Base-by-base conservation (phyloP, 2,113 vertebrate species). In the Turnix velox region DNA sequence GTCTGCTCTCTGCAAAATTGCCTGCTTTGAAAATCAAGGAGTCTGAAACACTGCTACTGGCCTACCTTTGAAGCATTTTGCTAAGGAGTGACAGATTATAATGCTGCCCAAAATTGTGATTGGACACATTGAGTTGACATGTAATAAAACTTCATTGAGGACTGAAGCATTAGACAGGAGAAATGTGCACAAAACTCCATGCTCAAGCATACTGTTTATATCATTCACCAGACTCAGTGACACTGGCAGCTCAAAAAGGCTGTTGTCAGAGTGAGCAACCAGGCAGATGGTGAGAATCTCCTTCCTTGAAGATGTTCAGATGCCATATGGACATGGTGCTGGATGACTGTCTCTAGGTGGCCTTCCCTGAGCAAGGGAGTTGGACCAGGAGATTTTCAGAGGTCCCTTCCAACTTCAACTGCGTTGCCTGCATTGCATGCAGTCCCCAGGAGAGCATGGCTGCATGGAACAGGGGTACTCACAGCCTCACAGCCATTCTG, bases 391-490 rank as follows among this genome's bases (percentile, higher is more conserved):
- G 9, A 73, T 16, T 40, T 66, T 8, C 51, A 65, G 51, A 81
- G 12, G 14, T 57, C 20, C 10, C 30, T 63, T 76, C 45, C 42
- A 76, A 6, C 18, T 24, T 69, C 77, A 74, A 33, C n/a, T 54
- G 7, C 31, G 30, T 23, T n/a, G 15, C 76, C n/a, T n/a, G n/a
- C n/a, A n/a, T n/a, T 52, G 17, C 0, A 0, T 31, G 15, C 12
- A 18, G 37, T 80, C 20, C 37, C 30, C 31, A 57, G 18, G 45
- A 59, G 14, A 86, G 35, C 25, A 48, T 52, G 58, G 24, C 28
- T 77, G 18, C 69, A 28, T 27, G 7, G 25, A 71, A 18, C 17
- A 52, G 27, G 22, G 51, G 18, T 15, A 28, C 45, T 42, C 40
- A 24, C 28, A 24, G 19, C 9, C 30, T 12, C 31, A 33, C 27